phyloP scores from a whole-genome alignment of 2,113 vertebrate genomes.

The Gallinago undulata region DNA sequence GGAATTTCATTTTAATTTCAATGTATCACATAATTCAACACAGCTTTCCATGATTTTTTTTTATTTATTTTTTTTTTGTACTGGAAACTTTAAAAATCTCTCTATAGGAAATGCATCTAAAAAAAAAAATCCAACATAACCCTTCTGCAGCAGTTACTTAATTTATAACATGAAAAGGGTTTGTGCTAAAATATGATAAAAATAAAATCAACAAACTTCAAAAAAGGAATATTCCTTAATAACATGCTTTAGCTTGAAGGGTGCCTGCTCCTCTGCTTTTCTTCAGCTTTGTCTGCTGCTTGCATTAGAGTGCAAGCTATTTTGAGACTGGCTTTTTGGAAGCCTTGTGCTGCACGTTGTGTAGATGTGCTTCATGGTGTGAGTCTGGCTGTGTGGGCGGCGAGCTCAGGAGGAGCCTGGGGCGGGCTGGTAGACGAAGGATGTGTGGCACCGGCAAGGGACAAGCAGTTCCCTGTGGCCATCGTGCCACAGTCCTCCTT shows the following conservation, averaged over 20 bases:
- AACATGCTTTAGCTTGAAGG: constrained; percentile 17
- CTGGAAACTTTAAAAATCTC: constrained; percentile 71
- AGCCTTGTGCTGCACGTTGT: neutral
- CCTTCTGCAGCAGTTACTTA: constrained; percentile 71
- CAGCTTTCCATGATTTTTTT: constrained; percentile 56
- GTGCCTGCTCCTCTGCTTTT: constrained; percentile 39
- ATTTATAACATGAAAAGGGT: constrained; percentile 75
- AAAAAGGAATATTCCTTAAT: constrained; percentile 53
- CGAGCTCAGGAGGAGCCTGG: neutral
- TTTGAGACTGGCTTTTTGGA: constrained; percentile 21
- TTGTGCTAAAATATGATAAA: constrained; percentile 78
- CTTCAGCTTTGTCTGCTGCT: constrained; percentile 41
- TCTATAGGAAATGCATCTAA: constrained; percentile 71
- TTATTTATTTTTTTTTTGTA: neutral
- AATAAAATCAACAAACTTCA: constrained; percentile 70
- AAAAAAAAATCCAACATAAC: constrained; percentile 19
- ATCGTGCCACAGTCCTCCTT: fast-evolving
- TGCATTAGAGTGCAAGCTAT: constrained; percentile 15
- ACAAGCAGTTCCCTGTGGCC: neutral
- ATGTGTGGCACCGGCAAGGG: neutral
- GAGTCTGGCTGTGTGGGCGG: neutral
- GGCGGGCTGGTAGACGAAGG: neutral
- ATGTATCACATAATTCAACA: constrained; percentile 75
- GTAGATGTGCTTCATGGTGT: neutral
- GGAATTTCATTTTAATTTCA: constrained; percentile 83